phyloP scores from a whole-genome alignment of 2,797 vertebrate species.

The Pteronotus mesoamericanus region DNA sequence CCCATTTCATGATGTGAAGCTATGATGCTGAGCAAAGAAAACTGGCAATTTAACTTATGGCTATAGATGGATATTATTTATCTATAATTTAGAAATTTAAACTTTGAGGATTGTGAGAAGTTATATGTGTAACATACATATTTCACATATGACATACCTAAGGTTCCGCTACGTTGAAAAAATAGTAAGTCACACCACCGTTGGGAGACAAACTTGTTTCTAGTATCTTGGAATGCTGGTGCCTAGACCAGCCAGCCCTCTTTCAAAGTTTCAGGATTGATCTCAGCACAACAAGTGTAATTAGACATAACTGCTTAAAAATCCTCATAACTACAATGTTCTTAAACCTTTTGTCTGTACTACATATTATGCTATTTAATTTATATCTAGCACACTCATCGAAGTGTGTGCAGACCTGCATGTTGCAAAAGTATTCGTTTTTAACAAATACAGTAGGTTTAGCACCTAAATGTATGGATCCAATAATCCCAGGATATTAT shows the following conservation, averaged over 20 bases:
- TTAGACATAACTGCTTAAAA: not conserved
- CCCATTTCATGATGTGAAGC: not conserved
- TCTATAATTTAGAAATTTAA: not conserved
- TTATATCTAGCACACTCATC: not conserved
- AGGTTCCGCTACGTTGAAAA: not conserved
- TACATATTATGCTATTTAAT: not conserved
- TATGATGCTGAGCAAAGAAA: not conserved
- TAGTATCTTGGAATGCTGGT: not conserved
- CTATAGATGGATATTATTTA: not conserved
- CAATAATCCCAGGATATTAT: not conserved
- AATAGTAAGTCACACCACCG: not conserved
- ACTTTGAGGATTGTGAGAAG: not conserved
- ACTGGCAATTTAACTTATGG: not conserved
- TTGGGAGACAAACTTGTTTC: not conserved
- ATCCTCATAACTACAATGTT: not conserved
- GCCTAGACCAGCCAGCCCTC: not conserved
- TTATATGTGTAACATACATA: not conserved
- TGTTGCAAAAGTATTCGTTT: not conserved
- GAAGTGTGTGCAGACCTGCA: not conserved
- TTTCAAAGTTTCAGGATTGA: not conserved
- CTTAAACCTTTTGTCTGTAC: not conserved
- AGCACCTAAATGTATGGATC: not conserved
- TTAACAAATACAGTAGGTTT: not conserved
- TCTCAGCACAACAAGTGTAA: not conserved
- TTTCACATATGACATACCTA: not conserved